Percentiles rank a stretch among this genome's conserved stretches.
Conservation (phyloP, 2,113 vertebrate species). For the Laticauda colubrina region DNA sequence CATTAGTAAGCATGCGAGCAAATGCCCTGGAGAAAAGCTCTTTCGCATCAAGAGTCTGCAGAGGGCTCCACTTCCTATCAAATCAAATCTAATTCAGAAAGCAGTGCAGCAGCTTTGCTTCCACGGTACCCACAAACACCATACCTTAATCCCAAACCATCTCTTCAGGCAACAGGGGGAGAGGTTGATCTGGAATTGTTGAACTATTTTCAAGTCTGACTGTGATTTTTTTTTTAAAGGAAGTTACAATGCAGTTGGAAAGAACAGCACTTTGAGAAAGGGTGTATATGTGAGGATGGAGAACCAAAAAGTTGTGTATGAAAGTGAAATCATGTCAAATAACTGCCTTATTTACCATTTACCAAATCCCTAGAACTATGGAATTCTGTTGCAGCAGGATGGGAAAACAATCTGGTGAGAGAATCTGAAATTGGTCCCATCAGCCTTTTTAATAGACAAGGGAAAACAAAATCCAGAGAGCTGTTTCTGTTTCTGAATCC, state of each 20-base stretch:
- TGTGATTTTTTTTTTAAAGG: neutral
- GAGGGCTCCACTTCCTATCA: constrained; percentile 37
- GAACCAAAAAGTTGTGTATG: no score
- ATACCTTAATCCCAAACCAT: neutral
- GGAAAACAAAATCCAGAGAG: neutral
- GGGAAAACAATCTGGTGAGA: neutral
- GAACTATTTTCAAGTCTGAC: neutral
- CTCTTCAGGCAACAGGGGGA: neutral
- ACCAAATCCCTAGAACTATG: neutral
- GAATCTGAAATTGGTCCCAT: neutral
- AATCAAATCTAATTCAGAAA: neutral
- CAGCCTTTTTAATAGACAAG: neutral
- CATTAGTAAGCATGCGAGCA: constrained; percentile 16
- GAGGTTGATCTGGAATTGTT: neutral
- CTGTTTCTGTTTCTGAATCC: neutral
- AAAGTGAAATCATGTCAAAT: neutral
- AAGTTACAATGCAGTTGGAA: neutral
- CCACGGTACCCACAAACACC: neutral
- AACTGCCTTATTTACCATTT: neutral
- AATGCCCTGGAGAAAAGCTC: neutral
- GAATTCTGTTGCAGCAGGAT: neutral
- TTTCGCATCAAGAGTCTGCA: constrained; percentile 14
- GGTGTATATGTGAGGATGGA: no score
- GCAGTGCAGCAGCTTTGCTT: neutral
- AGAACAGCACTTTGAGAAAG: neutral